phyloP scores from a whole-genome alignment of 2,888 invertebrate species.

The Diplazon laetatorius region DNA sequence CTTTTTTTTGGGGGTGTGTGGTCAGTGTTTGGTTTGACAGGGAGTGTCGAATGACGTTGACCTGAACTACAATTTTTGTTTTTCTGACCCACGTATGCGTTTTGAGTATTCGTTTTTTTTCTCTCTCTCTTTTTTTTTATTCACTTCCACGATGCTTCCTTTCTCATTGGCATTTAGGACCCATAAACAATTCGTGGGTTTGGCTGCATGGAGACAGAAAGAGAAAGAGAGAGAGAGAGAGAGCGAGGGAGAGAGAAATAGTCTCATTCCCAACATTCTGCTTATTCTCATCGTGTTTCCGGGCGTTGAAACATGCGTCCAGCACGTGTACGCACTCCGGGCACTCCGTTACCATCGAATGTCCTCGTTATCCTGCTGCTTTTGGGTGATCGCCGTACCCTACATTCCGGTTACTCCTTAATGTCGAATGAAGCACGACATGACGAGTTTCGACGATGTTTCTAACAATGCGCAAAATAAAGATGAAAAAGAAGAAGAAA shows the following conservation, averaged over 20 bases:
- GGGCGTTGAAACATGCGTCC: slow-evolving; percentile 72
- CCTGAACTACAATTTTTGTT: slow-evolving; percentile 64
- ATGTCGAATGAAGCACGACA: slow-evolving; percentile 49
- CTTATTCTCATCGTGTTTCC: slow-evolving; percentile 54
- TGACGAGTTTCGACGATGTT: neutral
- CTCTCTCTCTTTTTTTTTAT: slow-evolving; percentile 35
- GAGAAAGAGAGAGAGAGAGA: neutral
- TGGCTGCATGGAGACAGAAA: neutral
- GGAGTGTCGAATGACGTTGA: slow-evolving; percentile 68
- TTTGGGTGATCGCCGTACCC: slow-evolving; percentile 25
- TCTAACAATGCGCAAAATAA: slow-evolving; percentile 11
- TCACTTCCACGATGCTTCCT: slow-evolving; percentile 26
- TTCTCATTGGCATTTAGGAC: slow-evolving; percentile 49
- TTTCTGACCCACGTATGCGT: slow-evolving; percentile 8
- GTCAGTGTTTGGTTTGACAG: slow-evolving; percentile 77
- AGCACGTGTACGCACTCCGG: slow-evolving; percentile 70
- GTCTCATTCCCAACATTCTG: slow-evolving; percentile 33
- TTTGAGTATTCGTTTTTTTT: neutral
- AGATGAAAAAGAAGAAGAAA: too few relatives aligned
- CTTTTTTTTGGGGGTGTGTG: slow-evolving; percentile 72
- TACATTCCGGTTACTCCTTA: slow-evolving; percentile 38
- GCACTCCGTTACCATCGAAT: slow-evolving; percentile 44
- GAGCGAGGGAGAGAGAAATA: neutral
- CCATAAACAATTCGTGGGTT: slow-evolving; percentile 59
- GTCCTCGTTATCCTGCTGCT: slow-evolving; percentile 54